Evolutionary conservation across 2,113 vertebrate species (phyloP).

Genomic region (Rhabdomys dilectus): DNA sequence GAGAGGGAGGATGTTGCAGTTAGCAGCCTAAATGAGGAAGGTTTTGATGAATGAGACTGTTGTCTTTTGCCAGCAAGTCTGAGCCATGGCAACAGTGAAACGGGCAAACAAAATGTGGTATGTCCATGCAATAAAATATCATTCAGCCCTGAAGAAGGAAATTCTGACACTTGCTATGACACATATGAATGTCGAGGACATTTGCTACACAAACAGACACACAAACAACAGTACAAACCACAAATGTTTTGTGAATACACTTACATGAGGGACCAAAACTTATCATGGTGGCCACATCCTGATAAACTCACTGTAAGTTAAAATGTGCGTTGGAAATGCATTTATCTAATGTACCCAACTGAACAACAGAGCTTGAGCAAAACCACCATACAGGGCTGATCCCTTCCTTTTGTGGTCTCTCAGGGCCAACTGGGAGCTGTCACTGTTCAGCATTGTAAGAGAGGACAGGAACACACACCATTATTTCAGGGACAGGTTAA

Average conservation of each 20-base stretch:
- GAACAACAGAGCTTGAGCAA: not conserved
- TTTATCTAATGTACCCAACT: not conserved
- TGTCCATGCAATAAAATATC: not conserved
- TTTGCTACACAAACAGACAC: not conserved
- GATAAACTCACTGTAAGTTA: not conserved
- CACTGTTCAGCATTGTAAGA: not conserved
- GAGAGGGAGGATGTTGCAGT: not conserved
- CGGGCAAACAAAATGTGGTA: not conserved
- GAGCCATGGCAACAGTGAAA: not conserved
- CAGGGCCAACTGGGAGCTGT: not conserved
- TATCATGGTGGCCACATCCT: not conserved
- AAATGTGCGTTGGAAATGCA: not conserved
- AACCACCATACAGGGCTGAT: too few species aligned
- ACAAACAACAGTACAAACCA: not conserved
- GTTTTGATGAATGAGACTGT: not conserved
- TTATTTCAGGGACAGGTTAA: not conserved
- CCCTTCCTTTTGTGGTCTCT: not conserved
- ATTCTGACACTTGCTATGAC: not conserved
- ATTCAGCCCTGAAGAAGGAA: not conserved
- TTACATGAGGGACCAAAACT: not conserved
- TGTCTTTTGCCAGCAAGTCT: not conserved
- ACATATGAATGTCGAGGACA: not conserved
- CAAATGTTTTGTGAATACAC: not conserved
- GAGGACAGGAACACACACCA: not conserved
- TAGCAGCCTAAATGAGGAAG: not conserved